Base-by-base conservation (phyloP, 2,888 invertebrate genomes). In the Andrena camellia region DNA sequence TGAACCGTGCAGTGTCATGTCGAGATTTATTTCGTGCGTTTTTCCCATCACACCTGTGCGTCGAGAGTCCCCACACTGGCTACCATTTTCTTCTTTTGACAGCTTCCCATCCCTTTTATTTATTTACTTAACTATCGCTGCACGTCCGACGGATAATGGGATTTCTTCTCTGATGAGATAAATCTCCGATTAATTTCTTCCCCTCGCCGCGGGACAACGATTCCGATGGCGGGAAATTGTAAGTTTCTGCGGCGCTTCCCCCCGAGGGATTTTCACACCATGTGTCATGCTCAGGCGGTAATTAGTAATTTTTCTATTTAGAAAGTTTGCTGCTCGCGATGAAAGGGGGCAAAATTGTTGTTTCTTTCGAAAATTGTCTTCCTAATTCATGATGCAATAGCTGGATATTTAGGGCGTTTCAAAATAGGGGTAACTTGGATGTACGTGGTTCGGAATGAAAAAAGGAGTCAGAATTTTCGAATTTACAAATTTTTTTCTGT, bases 1-100 rank as follows among this genome's bases (percentile, higher is more conserved):
- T 86, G 62, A 67, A 80, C 71, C 42, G 62, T n/a, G 81, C 76
- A 79, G 57, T 10, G 62, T 33, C 33, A 82, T 84, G 88, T 82
- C 86, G 88, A 90, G 91, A 93, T 92, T 92, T 91, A 92, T 92
- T 89, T 90, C 86, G 87, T 81, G 88, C 90, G 90, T 90, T 86
- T 87, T 91, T 91, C 88, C 87, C 88, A 86, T 90, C 87, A 86
- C 91, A 92, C 91, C 92, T 92, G 91, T 88, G 89, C 87, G 87
- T 86, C 88, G 87, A 89, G 87, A 31, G 20, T 87, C 26, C 23
- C 57, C 23, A 87, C 88, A 68, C 77, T 81, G 70, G 69, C 68
- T 29, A 57, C 7, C 52, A 50, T 77, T 77, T 71, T 50, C 52
- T 72, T 62, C 68, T 48, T 83, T 59, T 50, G 60, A 63, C 66